A percentile compares a stretch with the other conserved stretches of the same genome.
These are phyloP conservation scores for Nannospalax galili DNA, from an alignment of 2,113 vertebrate genomes.

Conservation along the genomic window DNA sequence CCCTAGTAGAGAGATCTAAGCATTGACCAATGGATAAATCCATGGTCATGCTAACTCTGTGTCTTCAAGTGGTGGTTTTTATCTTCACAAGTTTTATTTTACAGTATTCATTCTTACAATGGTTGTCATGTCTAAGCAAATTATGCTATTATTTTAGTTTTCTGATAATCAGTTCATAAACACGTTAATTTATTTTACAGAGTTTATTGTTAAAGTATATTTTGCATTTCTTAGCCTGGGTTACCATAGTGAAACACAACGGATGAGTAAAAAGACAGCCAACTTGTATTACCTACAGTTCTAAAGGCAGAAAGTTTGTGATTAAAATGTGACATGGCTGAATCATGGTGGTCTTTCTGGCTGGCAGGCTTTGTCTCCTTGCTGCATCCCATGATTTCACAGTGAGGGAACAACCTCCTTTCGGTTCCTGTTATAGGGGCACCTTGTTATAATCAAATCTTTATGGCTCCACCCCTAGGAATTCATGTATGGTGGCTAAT, in stretches of 20 bases:
- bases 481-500: background rate
- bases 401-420: background rate
- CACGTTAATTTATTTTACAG: background rate
- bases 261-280: background rate
- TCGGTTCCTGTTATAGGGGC: background rate
- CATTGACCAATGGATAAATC: background rate
- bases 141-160: background rate
- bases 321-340: background rate
- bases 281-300: background rate
- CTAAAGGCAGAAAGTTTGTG: too few relatives aligned
- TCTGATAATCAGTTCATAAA: background rate
- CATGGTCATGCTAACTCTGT: background rate
- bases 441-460: too few relatives aligned
- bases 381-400: fast-evolving
- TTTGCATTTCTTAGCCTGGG: background rate
- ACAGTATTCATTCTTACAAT: background rate
- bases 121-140: background rate
- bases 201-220: background rate
- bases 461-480: background rate
- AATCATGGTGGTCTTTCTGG: background rate
- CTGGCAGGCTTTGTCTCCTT: background rate
- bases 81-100: background rate
- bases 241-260: background rate
- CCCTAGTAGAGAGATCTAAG: background rate
- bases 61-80: background rate